Conservation (phyloP, 2,113 vertebrate genomes). For the Ploceus nigricollis region DNA sequence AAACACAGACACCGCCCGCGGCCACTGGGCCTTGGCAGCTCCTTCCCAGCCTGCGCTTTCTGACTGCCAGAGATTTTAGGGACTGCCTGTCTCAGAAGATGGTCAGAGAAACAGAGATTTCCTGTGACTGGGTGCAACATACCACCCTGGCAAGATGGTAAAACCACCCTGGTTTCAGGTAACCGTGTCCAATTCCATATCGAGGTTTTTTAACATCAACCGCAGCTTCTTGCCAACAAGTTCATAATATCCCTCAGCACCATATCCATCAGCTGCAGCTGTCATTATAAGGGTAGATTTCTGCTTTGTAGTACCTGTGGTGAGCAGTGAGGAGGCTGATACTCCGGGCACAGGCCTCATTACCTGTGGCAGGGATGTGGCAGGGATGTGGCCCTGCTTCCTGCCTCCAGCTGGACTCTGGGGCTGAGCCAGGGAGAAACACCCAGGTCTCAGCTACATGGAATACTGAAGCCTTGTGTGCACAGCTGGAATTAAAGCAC, state of each 20-base stretch:
- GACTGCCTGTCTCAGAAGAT: too few species aligned
- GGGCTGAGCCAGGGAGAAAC: not conserved
- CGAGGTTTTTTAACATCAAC: not conserved
- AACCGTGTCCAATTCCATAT: not conserved
- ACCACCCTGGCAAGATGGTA: not conserved
- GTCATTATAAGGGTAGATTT: not conserved
- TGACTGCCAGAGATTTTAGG: not conserved
- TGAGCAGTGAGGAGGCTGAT: fast-evolving
- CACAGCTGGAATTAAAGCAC: not conserved
- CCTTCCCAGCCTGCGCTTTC: not conserved
- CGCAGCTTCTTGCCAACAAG: not conserved
- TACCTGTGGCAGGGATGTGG: not conserved
- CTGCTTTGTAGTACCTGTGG: fast-evolving
- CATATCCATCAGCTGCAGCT: not conserved
- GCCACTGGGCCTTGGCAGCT: not conserved
- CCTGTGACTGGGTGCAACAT: not conserved
- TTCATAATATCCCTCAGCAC: not conserved
- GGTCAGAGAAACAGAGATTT: not conserved
- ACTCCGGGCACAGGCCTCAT: not conserved
- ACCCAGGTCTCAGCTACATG: not conserved
- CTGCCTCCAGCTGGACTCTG: not conserved
- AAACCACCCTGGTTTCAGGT: not conserved
- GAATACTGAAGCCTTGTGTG: not conserved
- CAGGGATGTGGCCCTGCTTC: not conserved
- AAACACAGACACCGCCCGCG: fast-evolving